Evolutionary conservation across 2,113 vertebrate genomes (phyloP).

Genomic region (Odontophorus gujanensis): DNA sequence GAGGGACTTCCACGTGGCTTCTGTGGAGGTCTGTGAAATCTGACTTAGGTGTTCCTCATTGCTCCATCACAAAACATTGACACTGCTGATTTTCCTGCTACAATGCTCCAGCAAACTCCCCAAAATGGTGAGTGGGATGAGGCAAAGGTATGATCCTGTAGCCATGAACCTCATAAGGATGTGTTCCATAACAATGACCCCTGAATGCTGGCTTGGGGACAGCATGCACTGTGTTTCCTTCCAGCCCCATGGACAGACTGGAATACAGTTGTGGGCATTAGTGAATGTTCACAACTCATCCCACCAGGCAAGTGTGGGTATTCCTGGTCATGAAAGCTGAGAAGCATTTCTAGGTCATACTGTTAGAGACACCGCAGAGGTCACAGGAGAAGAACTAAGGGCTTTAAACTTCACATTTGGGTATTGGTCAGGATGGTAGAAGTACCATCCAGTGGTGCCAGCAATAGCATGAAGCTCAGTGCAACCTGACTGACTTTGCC

Average conservation of each 20-base stretch:
- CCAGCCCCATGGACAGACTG: not conserved
- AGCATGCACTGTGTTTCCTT: not conserved
- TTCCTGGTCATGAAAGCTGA: not conserved
- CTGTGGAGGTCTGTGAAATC: not conserved
- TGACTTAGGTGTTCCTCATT: not conserved
- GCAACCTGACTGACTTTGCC: not conserved
- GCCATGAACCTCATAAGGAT: rapidly evolving
- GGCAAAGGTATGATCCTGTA: not conserved
- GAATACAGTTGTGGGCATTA: not conserved
- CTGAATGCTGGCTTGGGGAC: not conserved
- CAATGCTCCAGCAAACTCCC: not conserved
- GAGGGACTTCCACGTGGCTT: not conserved
- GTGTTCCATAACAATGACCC: not conserved
- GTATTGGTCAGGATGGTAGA: not conserved
- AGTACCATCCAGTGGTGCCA: not conserved
- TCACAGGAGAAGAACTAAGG: not conserved
- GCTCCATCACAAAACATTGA: not conserved
- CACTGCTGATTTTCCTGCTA: not conserved
- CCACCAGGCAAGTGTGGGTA: not conserved
- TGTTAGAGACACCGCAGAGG: not conserved
- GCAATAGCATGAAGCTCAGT: not conserved
- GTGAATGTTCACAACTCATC: not conserved
- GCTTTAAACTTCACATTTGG: not conserved
- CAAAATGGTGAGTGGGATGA: rapidly evolving
- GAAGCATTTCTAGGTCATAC: not conserved